Conservation (phyloP, 1,140 invertebrate genomes). For the Bombus vancouverensis region DNA sequence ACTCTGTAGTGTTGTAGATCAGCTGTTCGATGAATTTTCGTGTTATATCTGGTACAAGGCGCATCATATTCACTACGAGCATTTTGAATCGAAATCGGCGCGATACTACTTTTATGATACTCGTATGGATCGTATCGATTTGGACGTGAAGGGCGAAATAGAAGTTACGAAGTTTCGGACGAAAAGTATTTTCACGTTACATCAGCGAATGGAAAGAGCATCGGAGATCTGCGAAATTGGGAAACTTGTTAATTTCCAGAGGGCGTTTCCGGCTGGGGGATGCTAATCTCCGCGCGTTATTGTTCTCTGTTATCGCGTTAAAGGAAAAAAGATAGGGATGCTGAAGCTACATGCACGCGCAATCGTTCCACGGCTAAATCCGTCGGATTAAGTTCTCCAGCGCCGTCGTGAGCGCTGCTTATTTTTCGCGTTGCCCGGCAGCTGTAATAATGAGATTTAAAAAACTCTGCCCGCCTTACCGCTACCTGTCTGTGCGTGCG, state of each 20-base stretch:
- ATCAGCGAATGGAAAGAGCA: neutral
- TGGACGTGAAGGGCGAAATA: neutral
- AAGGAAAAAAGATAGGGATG: slow-evolving; percentile 51
- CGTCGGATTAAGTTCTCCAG: slow-evolving; percentile 63
- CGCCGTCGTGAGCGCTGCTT: slow-evolving; percentile 55
- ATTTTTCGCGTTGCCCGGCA: slow-evolving; percentile 70
- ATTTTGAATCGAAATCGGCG: neutral
- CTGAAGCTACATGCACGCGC: slow-evolving; percentile 47
- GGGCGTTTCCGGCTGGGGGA: neutral
- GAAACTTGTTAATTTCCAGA: neutral
- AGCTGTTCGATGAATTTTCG: neutral
- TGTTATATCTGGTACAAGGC: neutral
- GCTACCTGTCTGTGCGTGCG: slow-evolving; percentile 43
- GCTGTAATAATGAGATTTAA: slow-evolving; percentile 74
- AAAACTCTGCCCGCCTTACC: slow-evolving; percentile 48
- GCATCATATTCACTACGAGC: neutral
- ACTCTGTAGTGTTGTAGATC: neutral
- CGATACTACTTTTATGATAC: neutral
- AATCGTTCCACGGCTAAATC: slow-evolving; percentile 66
- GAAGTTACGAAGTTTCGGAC: neutral
- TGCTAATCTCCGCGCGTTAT: slow-evolving; percentile 1
- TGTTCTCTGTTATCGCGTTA: slow-evolving; percentile 63
- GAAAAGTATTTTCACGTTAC: neutral
- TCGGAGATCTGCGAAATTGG: neutral
- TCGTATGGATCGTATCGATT: neutral